Evolutionary conservation across 1,140 invertebrate species (phyloP), one percentile per base, ranked within the genome.

Genomic region (Helicoverpa armigera): DNA sequence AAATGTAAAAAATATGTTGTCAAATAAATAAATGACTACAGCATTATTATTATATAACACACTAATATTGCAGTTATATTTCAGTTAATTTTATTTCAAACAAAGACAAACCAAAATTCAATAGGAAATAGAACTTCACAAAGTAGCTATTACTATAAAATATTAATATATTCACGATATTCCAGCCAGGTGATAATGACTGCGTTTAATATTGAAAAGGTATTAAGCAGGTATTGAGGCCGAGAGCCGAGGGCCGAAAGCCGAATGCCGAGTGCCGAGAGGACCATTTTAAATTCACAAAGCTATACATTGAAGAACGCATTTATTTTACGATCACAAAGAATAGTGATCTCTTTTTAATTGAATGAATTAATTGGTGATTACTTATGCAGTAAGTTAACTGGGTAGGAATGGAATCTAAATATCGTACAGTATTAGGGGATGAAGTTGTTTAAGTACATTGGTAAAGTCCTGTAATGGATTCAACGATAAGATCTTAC

Each of bases 161-260:
- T 65, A 67, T 48, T 67, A 67, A 18, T 48, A 11, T 67, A 67
- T 67, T 67, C 63, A 48, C 35, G 43, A 67, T 10, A 18, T 18
- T 61, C 58, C 2, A 18, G 23, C 23, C 58, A 43, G 2, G n/a
- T 67, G 63, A 48, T 67, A 48, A 67, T 67, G 63, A 48, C 63
- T 67, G 35, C 43, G 43, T 67, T 67, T 67, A 67, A 67, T 67
- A 67, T 67, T 67, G 35, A 67, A 67, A 63, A 18, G 35, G 63
- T 67, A 48, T 67, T 67, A 67, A 48, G 63, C 63, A 67, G 63
- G 63, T 16, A 67, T 48, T 67, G 63, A 67, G 63, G 63, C 43
- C 35, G n/a, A 50, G 63, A 16, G 63, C 14, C 35, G 35, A 43
- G 61, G n/a, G 61, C n/a, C 14, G 35, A 16, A 7, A 10, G 14